Conservation (phyloP, 2,888 invertebrate species). For the Neria commutata region DNA sequence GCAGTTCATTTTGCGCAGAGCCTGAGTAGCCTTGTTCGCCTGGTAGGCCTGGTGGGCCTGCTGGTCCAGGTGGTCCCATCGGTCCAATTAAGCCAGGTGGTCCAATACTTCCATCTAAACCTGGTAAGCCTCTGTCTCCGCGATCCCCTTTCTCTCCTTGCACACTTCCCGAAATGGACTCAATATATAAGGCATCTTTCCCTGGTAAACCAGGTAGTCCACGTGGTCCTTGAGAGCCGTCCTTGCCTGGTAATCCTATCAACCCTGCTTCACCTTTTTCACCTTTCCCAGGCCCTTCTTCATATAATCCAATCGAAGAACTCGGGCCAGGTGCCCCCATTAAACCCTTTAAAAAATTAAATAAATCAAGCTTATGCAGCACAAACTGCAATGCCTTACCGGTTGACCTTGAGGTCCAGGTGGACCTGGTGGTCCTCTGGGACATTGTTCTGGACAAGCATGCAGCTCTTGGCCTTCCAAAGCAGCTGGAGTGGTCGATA, state of each 20-base stretch:
- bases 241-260: conserved; percentile 21
- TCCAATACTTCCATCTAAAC: conserved; percentile 34
- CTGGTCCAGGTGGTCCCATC: conserved; percentile 65
- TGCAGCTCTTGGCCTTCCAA: conserved; percentile 23
- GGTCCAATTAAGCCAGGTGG: conserved; percentile 27
- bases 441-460: conserved; percentile 62
- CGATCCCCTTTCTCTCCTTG: too few species aligned
- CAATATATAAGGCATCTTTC: conserved; percentile 67
- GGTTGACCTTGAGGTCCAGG: conserved; percentile 62
- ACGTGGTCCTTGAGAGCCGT: not conserved
- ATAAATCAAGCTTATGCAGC: conserved; percentile 43
- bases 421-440: conserved; percentile 68
- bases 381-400: not conserved
- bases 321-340: conserved; percentile 62
- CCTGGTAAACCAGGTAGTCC: conserved; percentile 64
- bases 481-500: conserved; percentile 19
- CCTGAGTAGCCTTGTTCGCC: conserved; percentile 59
- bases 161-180: conserved; percentile 64
- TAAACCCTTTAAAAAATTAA: conserved; percentile 38
- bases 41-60: conserved; percentile 62
- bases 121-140: conserved; percentile 40
- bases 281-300: conserved; percentile 29
- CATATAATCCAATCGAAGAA: conserved; percentile 16
- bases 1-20: conserved; percentile 34
- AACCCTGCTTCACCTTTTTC: conserved; percentile 37